Base-by-base conservation (phyloP, 2,888 invertebrate genomes). In the Phortica okadai region DNA sequence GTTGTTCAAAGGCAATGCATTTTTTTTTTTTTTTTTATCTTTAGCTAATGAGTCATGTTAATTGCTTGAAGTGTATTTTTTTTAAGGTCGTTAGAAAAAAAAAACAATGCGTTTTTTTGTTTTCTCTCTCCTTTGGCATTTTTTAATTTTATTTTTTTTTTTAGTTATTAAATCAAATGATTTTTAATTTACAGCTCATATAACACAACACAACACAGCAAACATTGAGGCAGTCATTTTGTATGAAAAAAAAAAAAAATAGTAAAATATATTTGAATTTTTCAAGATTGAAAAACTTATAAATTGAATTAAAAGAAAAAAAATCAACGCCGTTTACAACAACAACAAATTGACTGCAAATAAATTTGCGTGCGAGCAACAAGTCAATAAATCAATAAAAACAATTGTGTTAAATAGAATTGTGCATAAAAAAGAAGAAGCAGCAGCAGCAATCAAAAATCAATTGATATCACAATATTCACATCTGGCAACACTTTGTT, bases 381-480 rank as follows among this genome's bases (percentile, higher is more conserved):
- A 76, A 78, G 79, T 79, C 86, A 86, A 86, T 87, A 81, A 87
- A 87, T 83, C 78, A 78, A 88, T 84, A 84, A 87, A 85, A 72
- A 14, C 70, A 72, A 54, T 72, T 70, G 25, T 50, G 50, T 70
- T 72, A 25, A 72, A 72, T 66, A 66, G 6, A 42, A 66, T 50
- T 50, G 50, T 50, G 41, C 14, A 66, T 66, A 72, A 72, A 54
- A 72, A 14, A 56, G 14, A 72, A 54, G 33, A 33, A 25, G 10
- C 45, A 42, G 33, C 45, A 42, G 33, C 0, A 74, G 56, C 56
- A 74, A 56, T 67, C 67, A 67, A 33, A 66, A 54, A 66, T 54
- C 25, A 54, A 64, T 56, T 56, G 56, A 56, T 56, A 6, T 14
- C 6, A 56, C 56, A 56, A n/a, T 5, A 33, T 4, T 42, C 67